Evolutionary conservation across 2,888 invertebrate species (phyloP).

Genomic region (Drosophila pseudotalamancana): DNA sequence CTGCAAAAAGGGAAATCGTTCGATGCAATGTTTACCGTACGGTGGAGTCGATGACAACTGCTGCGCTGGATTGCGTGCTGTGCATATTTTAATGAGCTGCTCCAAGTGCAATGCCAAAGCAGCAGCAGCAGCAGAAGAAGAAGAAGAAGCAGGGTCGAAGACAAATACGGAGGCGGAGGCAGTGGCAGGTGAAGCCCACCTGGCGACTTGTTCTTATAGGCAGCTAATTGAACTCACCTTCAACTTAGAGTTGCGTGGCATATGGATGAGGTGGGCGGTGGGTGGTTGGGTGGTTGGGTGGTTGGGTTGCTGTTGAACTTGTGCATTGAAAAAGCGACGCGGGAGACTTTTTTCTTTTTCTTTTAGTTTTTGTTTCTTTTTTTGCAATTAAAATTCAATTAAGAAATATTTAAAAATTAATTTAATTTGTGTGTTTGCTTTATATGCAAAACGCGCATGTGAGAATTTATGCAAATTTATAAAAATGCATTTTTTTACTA

Average conservation of each 20-base stretch:
- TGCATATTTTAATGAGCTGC: constrained; percentile 60
- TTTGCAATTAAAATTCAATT: constrained; percentile 64
- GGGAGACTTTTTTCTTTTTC: constrained; percentile 37
- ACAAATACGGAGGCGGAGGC: too few relatives aligned
- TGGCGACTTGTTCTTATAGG: constrained; percentile 40
- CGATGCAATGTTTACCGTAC: constrained; percentile 24
- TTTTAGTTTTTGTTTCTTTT: constrained; percentile 17
- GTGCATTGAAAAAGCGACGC: constrained; percentile 46
- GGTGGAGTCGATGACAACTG: constrained; percentile 23
- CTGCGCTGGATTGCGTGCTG: constrained; percentile 58
- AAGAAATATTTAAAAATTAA: constrained; percentile 70
- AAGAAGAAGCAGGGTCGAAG: neutral
- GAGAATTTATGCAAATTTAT: constrained; percentile 67
- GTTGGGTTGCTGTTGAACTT: constrained; percentile 44
- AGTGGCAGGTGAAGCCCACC: constrained; percentile 19
- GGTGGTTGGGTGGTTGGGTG: neutral
- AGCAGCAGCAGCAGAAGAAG: constrained; percentile 9
- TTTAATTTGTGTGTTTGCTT: constrained; percentile 49
- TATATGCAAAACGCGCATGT: constrained; percentile 63
- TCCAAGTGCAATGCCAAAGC: constrained; percentile 60
- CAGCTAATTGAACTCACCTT: constrained; percentile 68
- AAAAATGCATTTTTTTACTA: constrained; percentile 27
- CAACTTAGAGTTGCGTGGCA: constrained; percentile 54
- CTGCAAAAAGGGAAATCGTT: constrained; percentile 49
- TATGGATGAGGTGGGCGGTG: constrained; percentile 22